phyloP scores from a whole-genome alignment of 2,797 vertebrate species.

The Podargus strigoides region DNA sequence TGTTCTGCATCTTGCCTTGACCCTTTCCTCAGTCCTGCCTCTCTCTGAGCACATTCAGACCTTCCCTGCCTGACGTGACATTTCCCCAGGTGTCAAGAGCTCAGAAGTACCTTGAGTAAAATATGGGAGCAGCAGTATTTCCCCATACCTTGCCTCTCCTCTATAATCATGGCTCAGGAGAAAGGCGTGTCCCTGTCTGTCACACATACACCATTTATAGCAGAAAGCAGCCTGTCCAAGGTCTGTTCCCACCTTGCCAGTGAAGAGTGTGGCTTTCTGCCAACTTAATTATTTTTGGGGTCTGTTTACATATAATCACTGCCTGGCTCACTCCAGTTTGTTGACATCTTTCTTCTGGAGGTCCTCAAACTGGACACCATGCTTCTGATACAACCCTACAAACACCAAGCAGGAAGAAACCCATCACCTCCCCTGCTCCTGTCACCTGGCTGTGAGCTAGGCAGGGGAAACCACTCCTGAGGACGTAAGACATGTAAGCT shows the following conservation, averaged over 20 bases:
- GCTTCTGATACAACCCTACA: neutral
- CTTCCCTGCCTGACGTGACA: neutral
- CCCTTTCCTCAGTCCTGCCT: neutral
- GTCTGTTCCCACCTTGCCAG: neutral
- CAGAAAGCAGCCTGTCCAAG: neutral
- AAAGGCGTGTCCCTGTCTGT: neutral
- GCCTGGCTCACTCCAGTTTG: neutral
- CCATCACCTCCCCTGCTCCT: neutral
- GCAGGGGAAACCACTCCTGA: neutral
- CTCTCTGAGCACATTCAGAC: neutral
- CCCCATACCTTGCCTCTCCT: neutral
- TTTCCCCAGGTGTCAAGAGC: neutral
- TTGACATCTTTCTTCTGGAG: neutral
- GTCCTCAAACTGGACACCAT: neutral
- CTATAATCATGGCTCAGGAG: neutral
- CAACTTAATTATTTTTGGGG: neutral
- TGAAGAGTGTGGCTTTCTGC: slow-evolving; percentile 4
- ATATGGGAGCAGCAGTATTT: neutral
- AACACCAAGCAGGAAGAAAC: neutral
- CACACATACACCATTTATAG: neutral
- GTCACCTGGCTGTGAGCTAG: neutral
- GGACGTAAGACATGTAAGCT: neutral
- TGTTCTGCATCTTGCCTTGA: neutral
- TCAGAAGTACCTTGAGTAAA: neutral
- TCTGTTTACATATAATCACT: neutral